A percentile compares a stretch with the other conserved stretches of the same genome.
phyloP scores from a whole-genome alignment of 2,797 vertebrate species.

The Spinibarbus caldwelli region DNA sequence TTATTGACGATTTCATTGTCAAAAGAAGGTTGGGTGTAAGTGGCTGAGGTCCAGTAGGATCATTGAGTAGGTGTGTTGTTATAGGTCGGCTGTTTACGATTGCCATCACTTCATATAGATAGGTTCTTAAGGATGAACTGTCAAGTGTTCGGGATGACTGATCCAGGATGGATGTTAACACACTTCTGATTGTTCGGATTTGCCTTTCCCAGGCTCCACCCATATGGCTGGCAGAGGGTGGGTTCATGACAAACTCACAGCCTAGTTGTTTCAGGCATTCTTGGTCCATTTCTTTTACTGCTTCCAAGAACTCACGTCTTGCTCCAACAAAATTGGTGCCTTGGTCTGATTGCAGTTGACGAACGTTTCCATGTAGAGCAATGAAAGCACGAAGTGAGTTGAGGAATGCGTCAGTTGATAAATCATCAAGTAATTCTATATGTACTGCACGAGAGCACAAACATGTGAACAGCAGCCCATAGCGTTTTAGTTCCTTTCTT shows the following conservation, averaged over 20 bases:
- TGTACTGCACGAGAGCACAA: background rate
- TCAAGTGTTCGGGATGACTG: background rate
- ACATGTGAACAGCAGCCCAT: background rate
- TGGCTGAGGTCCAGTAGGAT: constrained; percentile 31
- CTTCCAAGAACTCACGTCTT: background rate
- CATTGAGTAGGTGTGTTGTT: constrained; percentile 41
- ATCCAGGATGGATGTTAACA: background rate
- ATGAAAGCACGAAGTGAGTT: constrained; percentile 16
- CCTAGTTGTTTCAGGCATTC: background rate
- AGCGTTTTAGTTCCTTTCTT: background rate
- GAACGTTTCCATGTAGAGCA: background rate
- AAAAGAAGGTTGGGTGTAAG: constrained; percentile 43
- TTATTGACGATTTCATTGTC: constrained; percentile 41
- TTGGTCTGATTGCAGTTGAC: background rate
- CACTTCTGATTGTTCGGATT: constrained; percentile 5
- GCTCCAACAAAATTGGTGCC: constrained; percentile 14
- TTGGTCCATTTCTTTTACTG: constrained; percentile 7
- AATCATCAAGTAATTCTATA: background rate
- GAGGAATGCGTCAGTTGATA: background rate
- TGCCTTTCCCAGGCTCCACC: background rate
- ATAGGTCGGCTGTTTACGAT: constrained; percentile 52
- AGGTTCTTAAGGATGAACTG: constrained; percentile 36
- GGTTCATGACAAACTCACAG: constrained; percentile 16
- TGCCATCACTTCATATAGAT: constrained; percentile 51
- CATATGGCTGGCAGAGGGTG: constrained; percentile 26